phyloP scores from a whole-genome alignment of 2,888 invertebrate genomes.

The Drosophila anomalata region DNA sequence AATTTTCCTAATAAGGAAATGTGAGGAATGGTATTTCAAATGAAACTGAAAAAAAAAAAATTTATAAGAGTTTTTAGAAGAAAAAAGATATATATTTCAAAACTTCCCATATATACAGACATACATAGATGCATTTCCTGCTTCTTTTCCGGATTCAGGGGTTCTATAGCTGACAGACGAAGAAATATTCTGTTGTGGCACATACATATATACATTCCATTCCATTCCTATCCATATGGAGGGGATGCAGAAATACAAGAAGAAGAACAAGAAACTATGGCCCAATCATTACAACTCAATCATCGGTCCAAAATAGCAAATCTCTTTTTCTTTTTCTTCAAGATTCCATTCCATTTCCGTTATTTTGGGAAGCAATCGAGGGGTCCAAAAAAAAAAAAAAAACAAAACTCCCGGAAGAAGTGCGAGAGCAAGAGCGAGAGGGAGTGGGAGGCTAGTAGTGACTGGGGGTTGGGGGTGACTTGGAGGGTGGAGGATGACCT shows the following conservation, averaged over 20 bases:
- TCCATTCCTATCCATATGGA: slow-evolving; percentile 16
- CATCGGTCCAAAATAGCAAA: slow-evolving; percentile 72
- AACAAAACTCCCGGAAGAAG: slow-evolving; percentile 18
- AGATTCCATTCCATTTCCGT: slow-evolving; percentile 62
- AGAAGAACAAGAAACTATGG: slow-evolving; percentile 3
- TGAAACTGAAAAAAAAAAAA: background rate
- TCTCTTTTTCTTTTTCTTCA: slow-evolving; percentile 15
- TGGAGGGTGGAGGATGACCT: no score
- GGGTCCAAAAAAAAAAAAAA: slow-evolving; percentile 3
- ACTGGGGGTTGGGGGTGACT: background rate
- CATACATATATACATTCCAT: slow-evolving; percentile 59
- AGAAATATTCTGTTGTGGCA: slow-evolving; percentile 13
- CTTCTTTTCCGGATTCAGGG: background rate
- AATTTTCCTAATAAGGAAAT: slow-evolving; percentile 7
- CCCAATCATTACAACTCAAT: slow-evolving; percentile 73
- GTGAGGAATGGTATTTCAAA: background rate
- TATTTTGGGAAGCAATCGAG: slow-evolving; percentile 63
- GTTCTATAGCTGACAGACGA: slow-evolving; percentile 8
- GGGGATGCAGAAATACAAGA: slow-evolving; percentile 6
- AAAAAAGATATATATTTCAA: background rate
- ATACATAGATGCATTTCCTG: background rate
- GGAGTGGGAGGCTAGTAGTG: background rate
- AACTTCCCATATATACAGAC: background rate
- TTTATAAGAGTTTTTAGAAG: background rate
- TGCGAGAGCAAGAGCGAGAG: background rate